Conservation (phyloP, 2,888 invertebrate species). For the Epistrophella euchroma region DNA sequence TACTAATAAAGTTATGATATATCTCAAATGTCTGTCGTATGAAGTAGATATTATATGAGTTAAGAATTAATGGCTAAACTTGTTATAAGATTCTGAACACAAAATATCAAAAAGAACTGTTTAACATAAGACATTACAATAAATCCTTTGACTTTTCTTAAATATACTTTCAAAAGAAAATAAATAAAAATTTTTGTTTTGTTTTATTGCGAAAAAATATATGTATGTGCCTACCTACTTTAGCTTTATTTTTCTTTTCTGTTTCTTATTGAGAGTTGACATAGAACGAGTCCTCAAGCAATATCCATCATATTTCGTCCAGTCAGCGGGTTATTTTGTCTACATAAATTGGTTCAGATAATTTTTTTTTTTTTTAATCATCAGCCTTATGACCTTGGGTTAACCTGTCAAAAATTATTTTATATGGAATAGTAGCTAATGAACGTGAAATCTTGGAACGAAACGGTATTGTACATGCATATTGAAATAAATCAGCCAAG, state of each 20-base stretch:
- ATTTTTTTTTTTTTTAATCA: neutral
- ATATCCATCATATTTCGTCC: neutral
- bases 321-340: neutral
- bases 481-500: too few species aligned
- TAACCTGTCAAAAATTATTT: too few species aligned
- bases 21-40: constrained; percentile 2
- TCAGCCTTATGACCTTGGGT: too few species aligned
- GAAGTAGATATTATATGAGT: neutral
- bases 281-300: neutral
- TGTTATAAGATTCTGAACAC: constrained; percentile 8
- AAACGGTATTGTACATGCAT: too few species aligned
- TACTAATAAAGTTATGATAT: constrained; percentile 25
- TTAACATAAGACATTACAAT: constrained; percentile 22
- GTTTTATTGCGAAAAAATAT: constrained; percentile 9
- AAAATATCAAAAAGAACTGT: constrained; percentile 6
- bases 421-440: too few species aligned
- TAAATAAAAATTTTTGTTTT: constrained; percentile 13
- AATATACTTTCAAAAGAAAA: constrained; percentile 13
- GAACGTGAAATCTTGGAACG: too few species aligned
- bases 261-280: neutral
- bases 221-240: neutral
- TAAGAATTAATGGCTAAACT: constrained; percentile 29
- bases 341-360: neutral
- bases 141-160: constrained; percentile 20
- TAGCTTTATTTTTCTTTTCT: neutral